phyloP scores from a whole-genome alignment of 2,888 invertebrate species.

The Drosophila pseudotakahashii region DNA sequence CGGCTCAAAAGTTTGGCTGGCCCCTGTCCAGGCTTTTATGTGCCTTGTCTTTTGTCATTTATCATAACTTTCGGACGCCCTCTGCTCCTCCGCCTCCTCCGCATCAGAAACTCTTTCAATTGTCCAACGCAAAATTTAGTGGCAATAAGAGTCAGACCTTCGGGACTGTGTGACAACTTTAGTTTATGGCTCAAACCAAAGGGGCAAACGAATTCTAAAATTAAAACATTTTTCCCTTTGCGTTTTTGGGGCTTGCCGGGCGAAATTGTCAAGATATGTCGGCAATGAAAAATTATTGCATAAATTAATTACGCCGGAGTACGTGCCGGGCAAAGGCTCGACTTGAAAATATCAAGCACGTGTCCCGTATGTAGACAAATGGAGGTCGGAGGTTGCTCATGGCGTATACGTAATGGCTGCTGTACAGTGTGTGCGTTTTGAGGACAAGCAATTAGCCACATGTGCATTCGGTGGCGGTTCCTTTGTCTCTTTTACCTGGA shows the following conservation, averaged over 20 bases:
- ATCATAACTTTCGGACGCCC: constrained; percentile 54
- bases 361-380: constrained; percentile 32
- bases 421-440: constrained; percentile 37
- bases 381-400: constrained; percentile 48
- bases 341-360: constrained; percentile 33
- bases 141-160: constrained; percentile 14
- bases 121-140: constrained; percentile 54
- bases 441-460: constrained; percentile 66
- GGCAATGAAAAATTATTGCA: constrained; percentile 78
- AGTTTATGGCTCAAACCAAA: constrained; percentile 38
- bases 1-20: constrained; percentile 29
- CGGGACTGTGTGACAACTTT: constrained; percentile 22
- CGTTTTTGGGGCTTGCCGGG: constrained; percentile 18
- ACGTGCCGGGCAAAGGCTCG: constrained; percentile 52
- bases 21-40: constrained; percentile 54
- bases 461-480: constrained; percentile 52
- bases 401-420: constrained; percentile 58
- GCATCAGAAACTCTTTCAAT: constrained; percentile 61
- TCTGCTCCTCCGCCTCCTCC: too few species aligned
- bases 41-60: constrained; percentile 60
- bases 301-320: constrained; percentile 71
- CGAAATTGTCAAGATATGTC: constrained; percentile 70
- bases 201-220: constrained; percentile 52
- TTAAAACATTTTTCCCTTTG: constrained; percentile 51
- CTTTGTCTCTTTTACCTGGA: constrained; percentile 29